Conservation (phyloP, 2,797 vertebrate genomes). For the Poliocrania exsul region DNA sequence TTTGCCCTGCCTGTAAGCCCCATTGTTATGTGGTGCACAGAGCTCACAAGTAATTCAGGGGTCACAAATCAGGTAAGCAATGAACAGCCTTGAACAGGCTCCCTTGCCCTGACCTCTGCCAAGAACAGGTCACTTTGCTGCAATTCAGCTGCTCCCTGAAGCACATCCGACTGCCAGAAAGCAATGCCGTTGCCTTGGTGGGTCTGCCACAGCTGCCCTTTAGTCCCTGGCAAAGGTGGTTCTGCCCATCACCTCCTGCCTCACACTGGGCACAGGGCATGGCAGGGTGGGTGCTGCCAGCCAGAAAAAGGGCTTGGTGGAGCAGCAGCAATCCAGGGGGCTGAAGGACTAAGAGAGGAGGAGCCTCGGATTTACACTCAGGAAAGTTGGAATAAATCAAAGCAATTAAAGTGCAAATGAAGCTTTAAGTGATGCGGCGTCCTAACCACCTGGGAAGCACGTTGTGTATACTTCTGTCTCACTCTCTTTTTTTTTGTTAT, state of each 20-base stretch:
- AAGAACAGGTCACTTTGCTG: not conserved
- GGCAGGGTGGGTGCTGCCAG: accelerated
- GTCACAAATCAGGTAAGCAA: not conserved
- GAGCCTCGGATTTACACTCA: not conserved
- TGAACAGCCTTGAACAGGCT: not conserved
- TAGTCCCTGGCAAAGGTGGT: accelerated
- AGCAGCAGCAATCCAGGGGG: not conserved
- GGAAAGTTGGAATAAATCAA: slow-evolving; percentile 46
- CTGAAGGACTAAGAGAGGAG: not conserved
- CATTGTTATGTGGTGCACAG: accelerated
- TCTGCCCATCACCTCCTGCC: accelerated
- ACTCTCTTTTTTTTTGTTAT: not conserved
- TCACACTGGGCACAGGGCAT: accelerated
- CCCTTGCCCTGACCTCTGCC: not conserved
- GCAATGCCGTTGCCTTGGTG: accelerated
- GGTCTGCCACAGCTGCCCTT: not conserved
- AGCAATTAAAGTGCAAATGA: slow-evolving; percentile 60
- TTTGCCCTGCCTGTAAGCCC: not conserved
- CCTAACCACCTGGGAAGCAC: slow-evolving; percentile 1
- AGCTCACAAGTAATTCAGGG: not conserved
- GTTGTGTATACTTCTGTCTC: not conserved
- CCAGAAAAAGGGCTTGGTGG: not conserved
- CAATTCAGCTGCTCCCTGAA: not conserved
- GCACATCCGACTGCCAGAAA: not conserved
- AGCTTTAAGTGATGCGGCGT: slow-evolving; percentile 10